Percentiles rank a stretch among this genome's conserved stretches.
phyloP scores from a whole-genome alignment of 1,140 invertebrate genomes.

The Dysdera silvatica region DNA sequence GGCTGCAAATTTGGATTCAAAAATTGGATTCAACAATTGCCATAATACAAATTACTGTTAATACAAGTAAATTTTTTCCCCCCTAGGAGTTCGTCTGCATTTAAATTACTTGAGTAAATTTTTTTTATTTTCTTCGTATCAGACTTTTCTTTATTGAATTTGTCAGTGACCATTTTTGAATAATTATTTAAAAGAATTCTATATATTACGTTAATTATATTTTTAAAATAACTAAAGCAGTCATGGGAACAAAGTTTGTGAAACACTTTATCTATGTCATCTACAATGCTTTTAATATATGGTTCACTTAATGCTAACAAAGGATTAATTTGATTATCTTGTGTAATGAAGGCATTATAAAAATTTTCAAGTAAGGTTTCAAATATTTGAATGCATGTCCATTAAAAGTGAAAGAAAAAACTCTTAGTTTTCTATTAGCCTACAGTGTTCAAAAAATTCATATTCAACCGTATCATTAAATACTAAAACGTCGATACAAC shows the following conservation, averaged over 20 bases:
- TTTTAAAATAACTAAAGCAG: background rate
- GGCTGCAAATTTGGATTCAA: no score
- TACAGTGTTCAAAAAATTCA: background rate
- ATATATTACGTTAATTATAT: background rate
- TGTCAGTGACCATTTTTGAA: background rate
- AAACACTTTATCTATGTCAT: no score
- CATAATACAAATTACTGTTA: no score
- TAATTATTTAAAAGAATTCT: background rate
- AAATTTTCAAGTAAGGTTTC: background rate
- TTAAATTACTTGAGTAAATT: no score
- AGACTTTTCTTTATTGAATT: no score
- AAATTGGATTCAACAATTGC: no score
- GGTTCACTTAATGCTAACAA: background rate
- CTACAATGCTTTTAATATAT: background rate
- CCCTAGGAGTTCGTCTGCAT: no score
- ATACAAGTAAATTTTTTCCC: no score
- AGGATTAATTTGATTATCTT: background rate
- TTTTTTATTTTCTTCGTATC: no score
- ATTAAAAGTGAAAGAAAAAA: background rate
- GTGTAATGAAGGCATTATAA: background rate
- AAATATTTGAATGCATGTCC: background rate
- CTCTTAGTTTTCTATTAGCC: background rate
- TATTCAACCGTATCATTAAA: background rate
- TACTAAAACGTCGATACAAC: background rate
- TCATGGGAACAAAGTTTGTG: background rate